Evolutionary conservation across 1,140 invertebrate species (phyloP), one percentile per base, ranked within the genome.

Genomic region (Plodia interpunctella): DNA sequence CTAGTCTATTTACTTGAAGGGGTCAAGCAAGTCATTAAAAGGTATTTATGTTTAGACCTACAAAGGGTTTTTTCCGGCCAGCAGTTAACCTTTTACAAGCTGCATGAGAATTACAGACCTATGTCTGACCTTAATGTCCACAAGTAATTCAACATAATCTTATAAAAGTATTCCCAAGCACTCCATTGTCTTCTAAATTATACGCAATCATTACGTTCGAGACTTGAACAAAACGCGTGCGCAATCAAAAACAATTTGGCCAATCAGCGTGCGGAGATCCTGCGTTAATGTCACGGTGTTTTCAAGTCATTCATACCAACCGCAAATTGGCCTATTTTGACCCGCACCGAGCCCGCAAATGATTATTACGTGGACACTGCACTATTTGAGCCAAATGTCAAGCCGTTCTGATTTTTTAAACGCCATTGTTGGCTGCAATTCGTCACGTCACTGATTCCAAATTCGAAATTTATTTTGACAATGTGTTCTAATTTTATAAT

Each of bases 221-320:
- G 38, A 32, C 55, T 59, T 56, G 51, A 60, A 30, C 59, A 51
- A 63, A 67, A 63, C 61, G 57, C 63, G 62, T 57, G 73, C 68
- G 78, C 67, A 78, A 76, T 83, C 68, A 77, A 71, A 80, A 81
- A 82, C 74, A 83, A 83, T 83, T 82, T 75, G 68, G 67, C 58
- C 65, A 70, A 67, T 68, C 66, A 66, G 63, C 59, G 63, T 60
- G 70, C 68, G 66, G 66, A 72, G 73, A 72, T 74, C 75, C 76
- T 73, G 64, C 66, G 68, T 65, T 82, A 78, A 80, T 78, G 75
- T 73, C 74, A 72, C 66, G 62, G 62, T 53, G 68, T 70, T 73
- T 70, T 66, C 66, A 66, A 72, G 63, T 70, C 57, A 62, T 65
- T 58, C 57, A 49, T n/a, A 44, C 49, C 52, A 49, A 76, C 80